A percentile compares a stretch with the other conserved stretches of the same genome.
Evolutionary conservation across 2,888 invertebrate genomes (phyloP).

Genomic region (Petrolisthes manimaculis): DNA sequence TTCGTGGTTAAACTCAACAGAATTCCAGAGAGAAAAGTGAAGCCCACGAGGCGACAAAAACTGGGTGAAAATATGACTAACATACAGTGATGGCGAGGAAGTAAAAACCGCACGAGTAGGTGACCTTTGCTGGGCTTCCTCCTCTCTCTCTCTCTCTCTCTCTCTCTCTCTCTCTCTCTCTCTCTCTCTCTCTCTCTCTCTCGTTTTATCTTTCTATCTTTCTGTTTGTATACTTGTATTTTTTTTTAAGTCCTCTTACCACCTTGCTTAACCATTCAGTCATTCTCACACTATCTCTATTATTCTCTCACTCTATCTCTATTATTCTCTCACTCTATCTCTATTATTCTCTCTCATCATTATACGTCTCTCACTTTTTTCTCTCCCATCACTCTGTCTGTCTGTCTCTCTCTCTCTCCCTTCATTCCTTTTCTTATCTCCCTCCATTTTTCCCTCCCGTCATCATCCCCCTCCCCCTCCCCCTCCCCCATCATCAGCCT

Average conservation of each 20-base stretch:
- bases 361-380: not conserved
- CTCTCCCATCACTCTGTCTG: not conserved
- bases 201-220: no score
- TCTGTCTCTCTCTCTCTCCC: not conserved
- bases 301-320: no score
- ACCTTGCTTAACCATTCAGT: no score
- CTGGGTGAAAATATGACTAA: not conserved
- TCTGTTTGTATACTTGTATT: no score
- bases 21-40: not conserved
- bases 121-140: not conserved
- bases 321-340: no score
- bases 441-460: not conserved
- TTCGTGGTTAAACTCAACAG: no score
- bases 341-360: no score
- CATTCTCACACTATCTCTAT: no score
- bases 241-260: no score
- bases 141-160: not conserved
- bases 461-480: not conserved
- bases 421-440: not conserved
- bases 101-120: not conserved
- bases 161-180: not conserved
- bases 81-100: not conserved
- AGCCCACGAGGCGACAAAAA: not conserved
- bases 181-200: no score
- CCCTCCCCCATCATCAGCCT: not conserved